phyloP scores from a whole-genome alignment of 2,113 vertebrate genomes.

The Chelonoidis abingdonii region DNA sequence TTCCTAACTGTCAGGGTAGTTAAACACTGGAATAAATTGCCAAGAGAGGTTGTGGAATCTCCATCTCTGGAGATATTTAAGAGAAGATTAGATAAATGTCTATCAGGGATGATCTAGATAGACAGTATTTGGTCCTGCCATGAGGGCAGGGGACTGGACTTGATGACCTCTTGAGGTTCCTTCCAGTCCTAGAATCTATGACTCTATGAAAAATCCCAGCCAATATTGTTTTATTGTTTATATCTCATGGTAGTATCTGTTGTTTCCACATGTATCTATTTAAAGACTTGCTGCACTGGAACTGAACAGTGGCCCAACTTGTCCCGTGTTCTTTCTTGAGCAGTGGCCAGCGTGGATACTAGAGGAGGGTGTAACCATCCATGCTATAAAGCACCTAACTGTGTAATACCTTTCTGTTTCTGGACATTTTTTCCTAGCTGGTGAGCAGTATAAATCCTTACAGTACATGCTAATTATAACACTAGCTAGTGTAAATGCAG shows the following conservation, averaged over 20 bases:
- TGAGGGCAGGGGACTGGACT: too few species aligned
- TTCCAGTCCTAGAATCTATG: too few species aligned
- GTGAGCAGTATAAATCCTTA: not conserved
- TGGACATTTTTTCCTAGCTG: not conserved
- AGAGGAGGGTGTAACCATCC: not conserved
- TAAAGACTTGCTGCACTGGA: not conserved
- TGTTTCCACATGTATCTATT: not conserved
- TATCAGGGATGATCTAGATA: too few species aligned
- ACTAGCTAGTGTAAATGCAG: not conserved
- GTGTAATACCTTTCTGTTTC: not conserved
- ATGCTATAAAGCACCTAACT: not conserved
- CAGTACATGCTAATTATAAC: not conserved
- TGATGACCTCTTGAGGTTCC: too few species aligned
- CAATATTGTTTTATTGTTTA: not conserved
- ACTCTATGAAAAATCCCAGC: not conserved
- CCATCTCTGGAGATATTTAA: too few species aligned
- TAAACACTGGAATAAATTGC: too few species aligned
- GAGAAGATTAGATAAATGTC: too few species aligned
- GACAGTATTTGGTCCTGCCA: too few species aligned
- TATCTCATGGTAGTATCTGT: not conserved
- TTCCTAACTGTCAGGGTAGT: too few species aligned
- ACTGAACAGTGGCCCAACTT: not conserved
- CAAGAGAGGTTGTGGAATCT: too few species aligned
- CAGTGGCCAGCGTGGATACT: not conserved
- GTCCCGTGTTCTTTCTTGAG: not conserved